Evolutionary conservation across 1,140 invertebrate genomes (phyloP).

Genomic region (Brachionus paranguensis): DNA sequence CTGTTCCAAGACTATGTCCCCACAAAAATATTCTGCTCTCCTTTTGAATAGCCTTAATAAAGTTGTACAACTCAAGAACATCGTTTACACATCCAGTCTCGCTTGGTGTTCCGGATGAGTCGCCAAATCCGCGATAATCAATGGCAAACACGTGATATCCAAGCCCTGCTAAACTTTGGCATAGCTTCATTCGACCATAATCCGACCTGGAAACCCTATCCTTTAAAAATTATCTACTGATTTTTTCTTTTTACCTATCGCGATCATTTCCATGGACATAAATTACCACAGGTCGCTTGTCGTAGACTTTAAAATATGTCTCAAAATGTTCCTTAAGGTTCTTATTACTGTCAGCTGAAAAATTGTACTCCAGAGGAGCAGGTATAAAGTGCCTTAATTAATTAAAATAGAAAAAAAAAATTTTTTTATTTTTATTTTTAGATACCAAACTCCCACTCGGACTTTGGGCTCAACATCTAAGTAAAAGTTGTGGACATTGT

Average conservation of each 20-base stretch:
- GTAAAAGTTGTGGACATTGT: conserved; percentile 30
- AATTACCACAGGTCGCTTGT: neutral
- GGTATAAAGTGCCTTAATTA: conserved; percentile 26
- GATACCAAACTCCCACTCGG: conserved; percentile 31
- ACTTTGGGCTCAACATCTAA: conserved; percentile 4
- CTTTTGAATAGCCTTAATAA: neutral
- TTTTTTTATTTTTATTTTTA: neutral
- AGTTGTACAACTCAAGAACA: conserved; percentile 18
- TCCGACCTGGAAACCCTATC: neutral
- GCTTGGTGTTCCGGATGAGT: conserved; percentile 78
- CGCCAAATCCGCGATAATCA: conserved; percentile 89
- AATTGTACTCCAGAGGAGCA: neutral
- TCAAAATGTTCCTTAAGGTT: conserved; percentile 31
- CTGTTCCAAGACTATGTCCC: conserved; percentile 35
- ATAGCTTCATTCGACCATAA: neutral
- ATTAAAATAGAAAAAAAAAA: neutral
- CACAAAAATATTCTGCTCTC: neutral
- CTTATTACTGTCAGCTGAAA: neutral
- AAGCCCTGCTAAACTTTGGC: neutral
- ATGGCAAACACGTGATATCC: conserved; percentile 68
- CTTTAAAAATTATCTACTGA: neutral
- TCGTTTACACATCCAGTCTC: conserved; percentile 62
- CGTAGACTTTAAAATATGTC: conserved; percentile 6
- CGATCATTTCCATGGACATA: conserved; percentile 37
- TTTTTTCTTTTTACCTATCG: neutral